Percentiles rank a stretch among this genome's conserved stretches.
Evolutionary conservation across 2,888 invertebrate species (phyloP).

Genomic region (Lepetodrilus schrolli): DNA sequence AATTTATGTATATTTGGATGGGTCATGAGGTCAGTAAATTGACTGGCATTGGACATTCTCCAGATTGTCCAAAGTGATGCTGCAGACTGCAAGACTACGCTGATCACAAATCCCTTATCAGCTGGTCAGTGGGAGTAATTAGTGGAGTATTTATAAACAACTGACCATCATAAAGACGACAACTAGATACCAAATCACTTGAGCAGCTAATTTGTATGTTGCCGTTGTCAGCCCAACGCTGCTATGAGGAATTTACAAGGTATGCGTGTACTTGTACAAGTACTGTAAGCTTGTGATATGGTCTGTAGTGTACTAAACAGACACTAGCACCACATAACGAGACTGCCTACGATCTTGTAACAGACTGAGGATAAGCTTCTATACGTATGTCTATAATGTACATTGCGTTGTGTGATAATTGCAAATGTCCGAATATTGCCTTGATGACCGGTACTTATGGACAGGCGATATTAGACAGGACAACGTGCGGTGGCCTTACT

Average conservation of each 20-base stretch:
- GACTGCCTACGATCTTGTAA: too few relatives aligned
- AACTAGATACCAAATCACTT: conserved; percentile 8
- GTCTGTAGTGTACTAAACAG: too few relatives aligned
- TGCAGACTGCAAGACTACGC: background rate
- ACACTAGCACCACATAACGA: too few relatives aligned
- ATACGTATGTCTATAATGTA: too few relatives aligned
- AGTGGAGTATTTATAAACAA: conserved; percentile 12
- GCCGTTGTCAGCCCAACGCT: background rate
- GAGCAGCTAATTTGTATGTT: conserved; percentile 14
- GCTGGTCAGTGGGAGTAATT: conserved; percentile 17
- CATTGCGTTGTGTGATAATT: too few relatives aligned
- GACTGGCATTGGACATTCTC: background rate
- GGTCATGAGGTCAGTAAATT: background rate
- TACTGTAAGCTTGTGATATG: too few relatives aligned
- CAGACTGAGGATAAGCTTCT: too few relatives aligned
- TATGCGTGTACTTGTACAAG: too few relatives aligned
- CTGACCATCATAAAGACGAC: conserved; percentile 25
- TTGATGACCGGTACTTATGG: too few relatives aligned
- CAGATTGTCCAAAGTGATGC: background rate
- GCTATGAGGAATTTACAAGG: conserved; percentile 1
- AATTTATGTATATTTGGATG: conserved; percentile 2
- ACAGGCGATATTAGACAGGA: too few relatives aligned
- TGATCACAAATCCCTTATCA: conserved; percentile 5
- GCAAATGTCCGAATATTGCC: too few relatives aligned
- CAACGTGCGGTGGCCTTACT: too few relatives aligned